Percentiles rank a stretch among this genome's conserved stretches.
These are phyloP conservation scores for Watsonalla cultraria DNA, from an alignment of 2,888 invertebrate genomes.

Conservation along the genomic window DNA sequence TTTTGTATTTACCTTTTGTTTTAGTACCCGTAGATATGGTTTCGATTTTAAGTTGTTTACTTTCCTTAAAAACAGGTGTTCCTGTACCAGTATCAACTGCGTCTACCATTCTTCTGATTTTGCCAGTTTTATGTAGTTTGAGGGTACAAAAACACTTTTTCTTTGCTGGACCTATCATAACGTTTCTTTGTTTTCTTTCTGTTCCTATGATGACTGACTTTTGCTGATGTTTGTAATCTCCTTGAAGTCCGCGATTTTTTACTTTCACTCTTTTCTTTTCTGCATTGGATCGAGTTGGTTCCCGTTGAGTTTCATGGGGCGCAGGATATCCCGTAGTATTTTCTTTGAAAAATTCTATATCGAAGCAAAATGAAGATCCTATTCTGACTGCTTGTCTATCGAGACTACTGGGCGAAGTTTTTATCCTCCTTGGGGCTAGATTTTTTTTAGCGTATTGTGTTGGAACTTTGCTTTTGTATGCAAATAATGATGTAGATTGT, in stretches of 20 bases:
- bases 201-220: constrained; percentile 4
- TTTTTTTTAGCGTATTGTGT: constrained; percentile 6
- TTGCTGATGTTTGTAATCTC: constrained; percentile 1
- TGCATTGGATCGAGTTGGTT: background rate
- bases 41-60: constrained; percentile 2
- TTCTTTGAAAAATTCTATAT: constrained; percentile 23
- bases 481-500: constrained; percentile 20
- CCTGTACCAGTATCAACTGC: constrained; percentile 7
- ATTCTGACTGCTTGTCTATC: constrained; percentile 15
- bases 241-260: constrained; percentile 6
- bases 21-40: constrained; percentile 8
- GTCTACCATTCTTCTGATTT: background rate
- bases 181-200: constrained; percentile 7
- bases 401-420: constrained; percentile 6
- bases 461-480: constrained; percentile 12
- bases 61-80: constrained; percentile 5
- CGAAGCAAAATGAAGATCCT: constrained; percentile 18
- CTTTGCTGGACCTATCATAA: constrained; percentile 7
- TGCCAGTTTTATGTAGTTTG: constrained; percentile 14
- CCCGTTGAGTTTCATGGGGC: background rate
- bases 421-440: constrained; percentile 3
- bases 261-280: constrained; percentile 2
- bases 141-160: constrained; percentile 25
- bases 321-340: constrained; percentile 1
- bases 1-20: constrained; percentile 10